These are phyloP conservation scores for Sus scrofa DNA, from an alignment of 2,113 vertebrate genomes.

Conservation along the genomic window DNA sequence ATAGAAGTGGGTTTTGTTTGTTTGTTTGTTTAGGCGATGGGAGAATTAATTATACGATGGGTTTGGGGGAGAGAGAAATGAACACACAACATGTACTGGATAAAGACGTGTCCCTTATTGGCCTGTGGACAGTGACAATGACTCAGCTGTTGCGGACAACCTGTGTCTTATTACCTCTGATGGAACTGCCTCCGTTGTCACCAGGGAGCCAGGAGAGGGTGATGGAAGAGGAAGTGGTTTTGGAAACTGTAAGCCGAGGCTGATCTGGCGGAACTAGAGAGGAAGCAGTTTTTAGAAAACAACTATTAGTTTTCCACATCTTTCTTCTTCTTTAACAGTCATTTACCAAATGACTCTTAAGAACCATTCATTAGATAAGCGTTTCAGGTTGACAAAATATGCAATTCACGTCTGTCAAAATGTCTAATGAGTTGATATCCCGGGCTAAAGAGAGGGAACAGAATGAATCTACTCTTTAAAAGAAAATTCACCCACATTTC, in stretches of 20 bases:
- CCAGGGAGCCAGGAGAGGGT: constrained; percentile 99
- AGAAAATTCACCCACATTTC: constrained; percentile 66
- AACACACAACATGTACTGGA: neutral
- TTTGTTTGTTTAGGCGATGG: neutral
- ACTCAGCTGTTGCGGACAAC: neutral
- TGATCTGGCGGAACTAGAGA: constrained; percentile 97
- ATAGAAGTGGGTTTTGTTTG: neutral
- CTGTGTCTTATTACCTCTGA: constrained; percentile 92
- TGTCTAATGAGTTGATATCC: constrained; percentile 84
- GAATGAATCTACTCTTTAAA: constrained; percentile 70
- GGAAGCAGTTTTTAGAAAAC: constrained; percentile 81
- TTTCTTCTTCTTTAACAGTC: constrained; percentile 71
- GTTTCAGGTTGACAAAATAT: constrained; percentile 82
- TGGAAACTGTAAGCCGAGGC: constrained; percentile 98
- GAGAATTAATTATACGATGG: neutral
- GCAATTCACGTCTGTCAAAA: constrained; percentile 86
- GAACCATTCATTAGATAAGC: constrained; percentile 83
- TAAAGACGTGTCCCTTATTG: neutral
- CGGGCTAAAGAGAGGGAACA: constrained; percentile 74
- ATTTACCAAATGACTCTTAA: constrained; percentile 76
- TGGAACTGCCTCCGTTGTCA: constrained; percentile 99
- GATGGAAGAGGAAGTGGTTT: constrained; percentile 99
- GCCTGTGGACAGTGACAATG: neutral
- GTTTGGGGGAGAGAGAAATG: neutral
- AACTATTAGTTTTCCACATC: constrained; percentile 80